Conservation (phyloP, 2,888 invertebrate genomes). For the Andricus quercusramuli region DNA sequence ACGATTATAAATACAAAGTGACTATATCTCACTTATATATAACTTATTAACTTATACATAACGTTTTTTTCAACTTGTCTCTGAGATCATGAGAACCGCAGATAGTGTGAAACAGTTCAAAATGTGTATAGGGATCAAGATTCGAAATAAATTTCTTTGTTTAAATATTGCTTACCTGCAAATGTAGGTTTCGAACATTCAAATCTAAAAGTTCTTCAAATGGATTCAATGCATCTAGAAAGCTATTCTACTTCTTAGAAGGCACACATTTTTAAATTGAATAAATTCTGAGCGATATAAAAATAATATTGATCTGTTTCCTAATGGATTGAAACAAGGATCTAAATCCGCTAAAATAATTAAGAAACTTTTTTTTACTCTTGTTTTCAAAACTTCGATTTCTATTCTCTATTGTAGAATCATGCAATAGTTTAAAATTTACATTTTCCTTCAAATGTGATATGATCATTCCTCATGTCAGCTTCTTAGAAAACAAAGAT, state of each 20-base stretch:
- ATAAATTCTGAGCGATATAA: too few species aligned
- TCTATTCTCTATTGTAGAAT: neutral
- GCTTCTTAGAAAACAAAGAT: slow-evolving; percentile 16
- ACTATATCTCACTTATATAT: neutral
- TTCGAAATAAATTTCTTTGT: neutral
- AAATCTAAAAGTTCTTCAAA: too few species aligned
- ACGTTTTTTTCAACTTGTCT: too few species aligned
- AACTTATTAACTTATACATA: neutral
- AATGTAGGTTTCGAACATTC: neutral
- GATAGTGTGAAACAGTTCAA: neutral
- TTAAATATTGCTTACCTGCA: neutral
- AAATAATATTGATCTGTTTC: too few species aligned
- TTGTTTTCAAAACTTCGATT: neutral
- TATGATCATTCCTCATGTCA: neutral
- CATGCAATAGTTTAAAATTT: too few species aligned
- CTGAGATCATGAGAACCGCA: too few species aligned
- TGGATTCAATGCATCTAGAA: too few species aligned
- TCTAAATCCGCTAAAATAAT: too few species aligned
- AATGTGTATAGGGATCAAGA: neutral
- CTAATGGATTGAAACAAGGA: too few species aligned
- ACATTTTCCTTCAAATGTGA: neutral
- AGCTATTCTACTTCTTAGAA: too few species aligned
- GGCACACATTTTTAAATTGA: too few species aligned
- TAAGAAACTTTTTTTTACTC: too few species aligned
- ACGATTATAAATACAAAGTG: neutral